Conservation (phyloP, 2,888 invertebrate species). For the Campopleginae sp. region DNA sequence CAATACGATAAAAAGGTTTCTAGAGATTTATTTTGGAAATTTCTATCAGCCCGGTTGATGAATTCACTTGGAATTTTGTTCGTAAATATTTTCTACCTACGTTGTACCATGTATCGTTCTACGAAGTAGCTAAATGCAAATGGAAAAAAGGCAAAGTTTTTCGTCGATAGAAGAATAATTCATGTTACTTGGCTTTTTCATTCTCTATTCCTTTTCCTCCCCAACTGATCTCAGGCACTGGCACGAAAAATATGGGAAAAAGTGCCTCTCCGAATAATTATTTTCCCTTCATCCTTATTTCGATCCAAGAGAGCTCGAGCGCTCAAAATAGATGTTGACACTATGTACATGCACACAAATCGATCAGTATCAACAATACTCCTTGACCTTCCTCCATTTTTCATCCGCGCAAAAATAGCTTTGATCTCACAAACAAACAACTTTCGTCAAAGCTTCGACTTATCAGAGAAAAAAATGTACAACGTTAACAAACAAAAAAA, state of each 20-base stretch:
- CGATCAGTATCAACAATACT: constrained; percentile 57
- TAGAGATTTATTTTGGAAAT: background rate
- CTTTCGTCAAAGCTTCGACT: constrained; percentile 18
- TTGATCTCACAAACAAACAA: constrained; percentile 50
- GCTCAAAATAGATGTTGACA: constrained; percentile 40
- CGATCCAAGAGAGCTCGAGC: constrained; percentile 22
- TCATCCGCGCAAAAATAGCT: constrained; percentile 32
- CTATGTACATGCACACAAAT: constrained; percentile 53
- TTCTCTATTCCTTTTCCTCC: constrained; percentile 31
- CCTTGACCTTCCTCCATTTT: constrained; percentile 18
- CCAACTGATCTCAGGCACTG: constrained; percentile 17
- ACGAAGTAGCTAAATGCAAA: constrained; percentile 62
- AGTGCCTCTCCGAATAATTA: constrained; percentile 1
- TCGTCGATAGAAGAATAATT: constrained; percentile 62
- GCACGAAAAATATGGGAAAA: constrained; percentile 4
- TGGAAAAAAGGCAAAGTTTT: constrained; percentile 51
- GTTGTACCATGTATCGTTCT: constrained; percentile 58
- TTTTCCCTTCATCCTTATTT: background rate
- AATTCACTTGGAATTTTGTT: constrained; percentile 40
- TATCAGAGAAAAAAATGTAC: constrained; percentile 50
- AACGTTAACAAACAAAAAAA: constrained; percentile 27
- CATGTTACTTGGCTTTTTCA: constrained; percentile 31
- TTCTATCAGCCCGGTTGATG: constrained; percentile 13
- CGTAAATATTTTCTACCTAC: constrained; percentile 48
- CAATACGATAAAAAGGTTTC: background rate